Conservation (phyloP, 2,888 invertebrate species). For the Caenorhabditis sp. region DNA sequence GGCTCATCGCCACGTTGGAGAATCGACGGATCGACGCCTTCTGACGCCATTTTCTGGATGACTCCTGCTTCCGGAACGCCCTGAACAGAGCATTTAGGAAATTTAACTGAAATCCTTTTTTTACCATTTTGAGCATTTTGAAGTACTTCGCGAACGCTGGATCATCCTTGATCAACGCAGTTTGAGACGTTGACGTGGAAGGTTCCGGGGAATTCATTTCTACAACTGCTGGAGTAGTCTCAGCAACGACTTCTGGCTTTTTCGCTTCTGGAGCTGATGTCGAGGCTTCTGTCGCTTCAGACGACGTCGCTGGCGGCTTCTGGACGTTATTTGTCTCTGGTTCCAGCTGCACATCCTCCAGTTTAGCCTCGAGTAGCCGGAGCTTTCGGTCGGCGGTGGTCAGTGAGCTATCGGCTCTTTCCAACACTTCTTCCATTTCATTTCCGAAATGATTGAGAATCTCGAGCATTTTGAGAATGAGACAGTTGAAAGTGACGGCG, state of each 20-base stretch:
- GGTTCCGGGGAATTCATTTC: background rate
- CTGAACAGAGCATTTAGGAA: slow-evolving; percentile 51
- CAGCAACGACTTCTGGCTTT: background rate
- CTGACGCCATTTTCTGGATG: slow-evolving; percentile 70
- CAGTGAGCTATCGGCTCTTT: slow-evolving; percentile 51
- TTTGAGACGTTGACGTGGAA: background rate
- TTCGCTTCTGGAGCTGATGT: background rate
- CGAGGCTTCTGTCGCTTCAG: no score
- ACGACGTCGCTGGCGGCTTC: background rate
- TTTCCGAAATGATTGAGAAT: slow-evolving; percentile 54
- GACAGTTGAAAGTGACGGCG: slow-evolving; percentile 63
- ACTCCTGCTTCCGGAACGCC: slow-evolving; percentile 74
- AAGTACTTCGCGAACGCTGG: slow-evolving; percentile 70
- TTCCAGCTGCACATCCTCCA: slow-evolving; percentile 15
- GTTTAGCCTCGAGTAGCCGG: slow-evolving; percentile 37
- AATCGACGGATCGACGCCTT: slow-evolving; percentile 68
- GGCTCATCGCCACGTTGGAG: slow-evolving; percentile 32
- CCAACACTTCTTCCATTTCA: slow-evolving; percentile 29
- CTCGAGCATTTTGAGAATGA: slow-evolving; percentile 53
- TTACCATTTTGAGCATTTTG: slow-evolving; percentile 74
- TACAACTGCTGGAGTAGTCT: background rate
- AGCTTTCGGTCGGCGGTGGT: slow-evolving; percentile 55
- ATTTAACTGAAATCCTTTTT: no score
- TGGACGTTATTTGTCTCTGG: background rate
- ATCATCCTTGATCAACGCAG: slow-evolving; percentile 63